Base-by-base conservation (phyloP, 2,113 vertebrate species). In the Mesocricetus auratus region DNA sequence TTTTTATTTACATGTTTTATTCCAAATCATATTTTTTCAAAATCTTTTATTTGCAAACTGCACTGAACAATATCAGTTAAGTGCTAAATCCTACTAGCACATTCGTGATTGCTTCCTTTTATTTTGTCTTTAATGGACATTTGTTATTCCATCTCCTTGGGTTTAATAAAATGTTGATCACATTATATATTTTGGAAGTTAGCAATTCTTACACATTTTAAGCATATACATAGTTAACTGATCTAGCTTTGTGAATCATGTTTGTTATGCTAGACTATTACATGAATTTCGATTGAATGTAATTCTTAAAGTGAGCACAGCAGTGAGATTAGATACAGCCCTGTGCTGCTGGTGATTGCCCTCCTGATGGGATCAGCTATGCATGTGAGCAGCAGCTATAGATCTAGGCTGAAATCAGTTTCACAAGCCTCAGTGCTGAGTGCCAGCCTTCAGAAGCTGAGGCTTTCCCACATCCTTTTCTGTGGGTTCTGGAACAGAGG, bases 51-150 rank as follows among this genome's bases (percentile, higher is more conserved):
- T 24, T 83, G 24, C n/a, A 83, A 62, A 19, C 39, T 29, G 24
- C 17, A 62, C n/a, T 19, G 24, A 97, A 90, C 50, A 31, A 82
- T 91, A 53, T 42, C 22, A 86, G 85, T 91, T 53, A 33, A 96
- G 73, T 62, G 92, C 79, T 95, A 97, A 96, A 91, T 89, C 4
- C 1, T 39, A 93, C 56, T 97, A 89, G 89, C 95, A 92, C 83
- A 92, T 91, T 96, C 22, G 86, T 92, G 42, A 21, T 96, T 97
- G 90, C 64, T 97, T 96, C n/a, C 45, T 95, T 97, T 97, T 87
- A 96, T 82, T 97, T 98, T 95, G 31, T 97, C 95, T 96, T 98
- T 98, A 97, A 96, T 50, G 77, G 60, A 22, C 89, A 58, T 93
- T 97, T 85, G 96, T 97, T 97, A 94, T 97, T 98, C 85, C 36